Conservation (phyloP, 2,888 invertebrate species). For the Congeria kusceri region DNA sequence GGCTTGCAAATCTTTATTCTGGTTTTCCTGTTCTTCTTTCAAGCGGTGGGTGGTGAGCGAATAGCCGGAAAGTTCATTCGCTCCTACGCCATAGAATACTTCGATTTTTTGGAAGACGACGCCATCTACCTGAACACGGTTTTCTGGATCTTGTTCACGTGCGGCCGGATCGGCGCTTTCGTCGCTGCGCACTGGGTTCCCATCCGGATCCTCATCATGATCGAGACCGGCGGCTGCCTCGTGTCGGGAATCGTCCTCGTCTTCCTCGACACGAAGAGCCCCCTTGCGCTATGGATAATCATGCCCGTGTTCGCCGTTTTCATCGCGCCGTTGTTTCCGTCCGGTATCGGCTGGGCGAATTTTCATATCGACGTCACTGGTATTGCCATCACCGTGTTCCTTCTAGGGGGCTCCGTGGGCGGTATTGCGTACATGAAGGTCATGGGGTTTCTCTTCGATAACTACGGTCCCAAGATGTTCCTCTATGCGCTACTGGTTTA, state of each 20-base stretch:
- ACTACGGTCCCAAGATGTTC: conserved; percentile 62
- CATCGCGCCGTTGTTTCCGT: conserved; percentile 70
- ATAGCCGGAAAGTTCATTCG: conserved; percentile 73
- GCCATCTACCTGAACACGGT: conserved; percentile 70
- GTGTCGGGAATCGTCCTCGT: conserved; percentile 53
- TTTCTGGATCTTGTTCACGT: conserved; percentile 73
- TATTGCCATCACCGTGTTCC: conserved; percentile 64
- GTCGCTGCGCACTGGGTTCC: conserved; percentile 65
- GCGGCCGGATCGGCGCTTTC: conserved; percentile 67
- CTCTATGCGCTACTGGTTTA: conserved; percentile 69
- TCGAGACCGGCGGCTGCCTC: conserved; percentile 60
- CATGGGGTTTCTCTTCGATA: conserved; percentile 71
- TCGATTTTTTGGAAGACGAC: conserved; percentile 61
- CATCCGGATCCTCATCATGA: conserved; percentile 61
- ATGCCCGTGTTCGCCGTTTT: conserved; percentile 68
- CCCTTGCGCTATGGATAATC: conserved; percentile 68
- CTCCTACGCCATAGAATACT: conserved; percentile 68
- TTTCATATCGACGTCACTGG: conserved; percentile 72
- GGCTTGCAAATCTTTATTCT: conserved; percentile 64
- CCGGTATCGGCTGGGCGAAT: conserved; percentile 73
- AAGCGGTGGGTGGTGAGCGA: conserved; percentile 70
- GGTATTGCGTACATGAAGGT: conserved; percentile 70
- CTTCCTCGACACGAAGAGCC: conserved; percentile 55
- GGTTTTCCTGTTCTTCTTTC: conserved; percentile 68
- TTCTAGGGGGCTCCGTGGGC: conserved; percentile 69